Conservation (phyloP, 1,140 invertebrate genomes). For the Habropoda laboriosa region DNA sequence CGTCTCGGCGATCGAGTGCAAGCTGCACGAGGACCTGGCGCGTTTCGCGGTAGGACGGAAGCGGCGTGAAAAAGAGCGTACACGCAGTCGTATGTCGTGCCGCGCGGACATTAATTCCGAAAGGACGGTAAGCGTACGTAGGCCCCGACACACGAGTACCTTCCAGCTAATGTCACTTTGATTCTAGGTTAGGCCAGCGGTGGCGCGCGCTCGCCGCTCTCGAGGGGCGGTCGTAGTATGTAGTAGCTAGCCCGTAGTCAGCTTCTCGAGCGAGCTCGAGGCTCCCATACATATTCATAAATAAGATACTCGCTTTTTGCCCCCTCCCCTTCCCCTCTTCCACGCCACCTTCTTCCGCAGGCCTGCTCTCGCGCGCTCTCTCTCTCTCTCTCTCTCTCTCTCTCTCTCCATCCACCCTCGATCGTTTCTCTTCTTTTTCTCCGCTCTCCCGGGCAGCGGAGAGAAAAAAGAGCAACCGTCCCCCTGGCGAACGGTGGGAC, state of each 20-base stretch:
- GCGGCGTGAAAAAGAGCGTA: conserved; percentile 53
- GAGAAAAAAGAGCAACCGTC: conserved; percentile 18
- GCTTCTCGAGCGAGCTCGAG: conserved; percentile 27
- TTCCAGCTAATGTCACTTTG: conserved; percentile 55
- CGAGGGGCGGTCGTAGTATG: conserved; percentile 9
- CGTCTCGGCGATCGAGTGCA: neutral
- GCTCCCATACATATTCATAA: conserved; percentile 73
- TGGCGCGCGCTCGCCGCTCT: neutral
- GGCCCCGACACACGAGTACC: conserved; percentile 23
- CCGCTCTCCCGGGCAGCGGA: neutral
- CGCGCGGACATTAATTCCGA: conserved; percentile 61
- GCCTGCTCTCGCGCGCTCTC: conserved; percentile 6
- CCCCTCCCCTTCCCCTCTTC: neutral
- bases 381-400: neutral
- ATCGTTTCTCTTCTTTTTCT: neutral
- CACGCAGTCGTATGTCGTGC: conserved; percentile 56
- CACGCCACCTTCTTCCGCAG: neutral
- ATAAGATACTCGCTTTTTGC: conserved; percentile 65
- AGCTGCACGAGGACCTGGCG: too few species aligned
- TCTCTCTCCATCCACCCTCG: neutral
- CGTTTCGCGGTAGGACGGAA: conserved; percentile 30
- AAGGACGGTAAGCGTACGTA: conserved; percentile 26
- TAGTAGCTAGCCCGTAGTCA: conserved; percentile 41
- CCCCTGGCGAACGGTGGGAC: neutral
- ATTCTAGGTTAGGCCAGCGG: conserved; percentile 51